Percentiles rank a stretch among this genome's conserved stretches.
Conservation (phyloP, 2,797 vertebrate genomes). For the Myripristis murdjan region DNA sequence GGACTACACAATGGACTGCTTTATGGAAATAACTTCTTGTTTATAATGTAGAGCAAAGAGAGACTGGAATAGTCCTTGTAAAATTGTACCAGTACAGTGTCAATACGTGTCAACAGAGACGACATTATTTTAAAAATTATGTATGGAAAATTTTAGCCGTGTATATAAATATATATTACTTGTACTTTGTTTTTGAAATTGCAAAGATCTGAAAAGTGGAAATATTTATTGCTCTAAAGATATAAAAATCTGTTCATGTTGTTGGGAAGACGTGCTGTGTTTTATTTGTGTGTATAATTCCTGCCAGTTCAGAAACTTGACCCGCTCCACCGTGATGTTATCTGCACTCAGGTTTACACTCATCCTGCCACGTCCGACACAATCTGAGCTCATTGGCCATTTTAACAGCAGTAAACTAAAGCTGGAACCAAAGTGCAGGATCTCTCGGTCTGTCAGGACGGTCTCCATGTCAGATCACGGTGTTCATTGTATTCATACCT, state of each 20-base stretch:
- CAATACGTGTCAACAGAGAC: slow-evolving; percentile 80
- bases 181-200: slow-evolving; percentile 83
- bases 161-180: slow-evolving; percentile 84
- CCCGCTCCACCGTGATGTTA: no score
- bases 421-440: no score
- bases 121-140: slow-evolving; percentile 80
- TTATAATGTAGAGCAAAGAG: slow-evolving; percentile 11
- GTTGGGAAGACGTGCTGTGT: slow-evolving; percentile 66
- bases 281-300: slow-evolving; percentile 54
- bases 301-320: no score
- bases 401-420: no score
- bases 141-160: slow-evolving; percentile 81
- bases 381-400: no score
- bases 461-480: no score
- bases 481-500: no score
- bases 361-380: no score
- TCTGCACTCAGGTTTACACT: no score
- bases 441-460: no score
- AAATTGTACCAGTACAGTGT: slow-evolving; percentile 75
- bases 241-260: slow-evolving; percentile 83
- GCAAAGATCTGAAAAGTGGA: slow-evolving; percentile 80
- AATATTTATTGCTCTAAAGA: slow-evolving; percentile 86
- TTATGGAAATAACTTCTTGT: slow-evolving; percentile 40
- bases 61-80: slow-evolving; percentile 20
- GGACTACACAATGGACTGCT: slow-evolving; percentile 35